A percentile compares a stretch with the other conserved stretches of the same genome.
These are phyloP conservation scores for Hylaea fasciaria DNA, from an alignment of 2,888 invertebrate genomes.

Conservation along the genomic window DNA sequence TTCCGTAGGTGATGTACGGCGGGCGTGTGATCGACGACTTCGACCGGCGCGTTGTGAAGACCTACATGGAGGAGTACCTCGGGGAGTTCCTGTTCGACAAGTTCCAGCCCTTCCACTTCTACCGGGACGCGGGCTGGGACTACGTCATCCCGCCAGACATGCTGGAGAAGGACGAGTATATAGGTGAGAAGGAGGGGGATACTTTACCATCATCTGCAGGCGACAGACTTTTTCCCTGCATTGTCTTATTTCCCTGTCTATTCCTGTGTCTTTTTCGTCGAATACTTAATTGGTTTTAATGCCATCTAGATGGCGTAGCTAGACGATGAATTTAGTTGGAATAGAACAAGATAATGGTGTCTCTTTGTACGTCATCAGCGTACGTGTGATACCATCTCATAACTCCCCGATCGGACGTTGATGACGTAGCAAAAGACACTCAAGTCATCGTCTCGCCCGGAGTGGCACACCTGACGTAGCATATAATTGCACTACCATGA, in stretches of 20 bases:
- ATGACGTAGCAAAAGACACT: too few relatives aligned
- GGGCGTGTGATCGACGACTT: conserved; percentile 96
- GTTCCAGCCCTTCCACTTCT: conserved; percentile 97
- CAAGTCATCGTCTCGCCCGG: too few relatives aligned
- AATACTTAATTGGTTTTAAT: too few relatives aligned
- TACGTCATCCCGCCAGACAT: conserved; percentile 90
- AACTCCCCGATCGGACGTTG: too few relatives aligned
- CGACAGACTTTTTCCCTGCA: background rate
- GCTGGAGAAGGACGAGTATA: conserved; percentile 88
- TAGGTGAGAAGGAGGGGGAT: conserved; percentile 74
- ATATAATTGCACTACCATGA: too few relatives aligned
- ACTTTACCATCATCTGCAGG: background rate
- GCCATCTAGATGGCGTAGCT: too few relatives aligned
- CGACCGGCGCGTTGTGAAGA: conserved; percentile 93
- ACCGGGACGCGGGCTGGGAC: conserved; percentile 88
- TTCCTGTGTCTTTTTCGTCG: too few relatives aligned
- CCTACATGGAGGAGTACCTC: conserved; percentile 97
- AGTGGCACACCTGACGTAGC: too few relatives aligned
- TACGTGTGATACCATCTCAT: too few relatives aligned
- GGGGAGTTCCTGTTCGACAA: conserved; percentile 97
- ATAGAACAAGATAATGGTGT: too few relatives aligned
- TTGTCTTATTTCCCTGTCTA: background rate
- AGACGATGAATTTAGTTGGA: too few relatives aligned
- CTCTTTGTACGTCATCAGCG: too few relatives aligned
- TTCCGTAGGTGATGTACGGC: conserved; percentile 94